Percentiles rank a stretch among this genome's conserved stretches.
Conservation (phyloP, 2,113 vertebrate genomes). For the Callocephalon fimbriatum region DNA sequence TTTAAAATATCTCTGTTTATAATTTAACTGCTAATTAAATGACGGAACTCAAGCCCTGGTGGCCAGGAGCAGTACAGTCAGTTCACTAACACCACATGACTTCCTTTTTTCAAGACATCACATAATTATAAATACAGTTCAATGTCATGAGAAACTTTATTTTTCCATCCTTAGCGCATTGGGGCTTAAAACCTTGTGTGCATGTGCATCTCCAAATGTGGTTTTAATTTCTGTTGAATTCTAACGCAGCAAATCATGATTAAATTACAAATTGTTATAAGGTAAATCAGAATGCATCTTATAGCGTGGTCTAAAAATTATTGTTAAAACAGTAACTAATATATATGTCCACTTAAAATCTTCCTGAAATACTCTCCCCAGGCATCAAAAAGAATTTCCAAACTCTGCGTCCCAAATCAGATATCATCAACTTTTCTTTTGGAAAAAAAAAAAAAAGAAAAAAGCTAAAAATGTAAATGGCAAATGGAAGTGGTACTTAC, state of each 20-base stretch:
- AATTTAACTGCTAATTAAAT: conserved; percentile 9
- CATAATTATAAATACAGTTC: not conserved
- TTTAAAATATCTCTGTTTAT: conserved; percentile 2
- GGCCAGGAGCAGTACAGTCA: not conserved
- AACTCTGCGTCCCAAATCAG: not conserved
- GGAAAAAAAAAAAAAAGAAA: rapidly evolving
- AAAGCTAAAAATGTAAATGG: not conserved
- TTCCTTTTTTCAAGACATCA: not conserved
- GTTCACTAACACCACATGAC: not conserved
- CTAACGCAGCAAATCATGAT: not conserved
- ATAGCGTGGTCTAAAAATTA: not conserved
- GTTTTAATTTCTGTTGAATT: not conserved
- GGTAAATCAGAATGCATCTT: not conserved
- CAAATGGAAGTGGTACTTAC: not conserved
- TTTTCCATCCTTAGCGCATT: not conserved
- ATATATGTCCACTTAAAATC: not conserved
- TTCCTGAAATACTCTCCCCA: not conserved
- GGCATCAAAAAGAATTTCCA: not conserved
- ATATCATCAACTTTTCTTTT: not conserved
- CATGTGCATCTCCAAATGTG: not conserved
- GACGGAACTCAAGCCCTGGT: not conserved
- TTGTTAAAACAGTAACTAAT: not conserved
- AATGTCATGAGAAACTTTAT: not conserved
- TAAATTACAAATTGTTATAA: not conserved
- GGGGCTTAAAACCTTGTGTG: not conserved